Conservation (phyloP, 2,797 vertebrate genomes). For the Sebastes nivosus region DNA sequence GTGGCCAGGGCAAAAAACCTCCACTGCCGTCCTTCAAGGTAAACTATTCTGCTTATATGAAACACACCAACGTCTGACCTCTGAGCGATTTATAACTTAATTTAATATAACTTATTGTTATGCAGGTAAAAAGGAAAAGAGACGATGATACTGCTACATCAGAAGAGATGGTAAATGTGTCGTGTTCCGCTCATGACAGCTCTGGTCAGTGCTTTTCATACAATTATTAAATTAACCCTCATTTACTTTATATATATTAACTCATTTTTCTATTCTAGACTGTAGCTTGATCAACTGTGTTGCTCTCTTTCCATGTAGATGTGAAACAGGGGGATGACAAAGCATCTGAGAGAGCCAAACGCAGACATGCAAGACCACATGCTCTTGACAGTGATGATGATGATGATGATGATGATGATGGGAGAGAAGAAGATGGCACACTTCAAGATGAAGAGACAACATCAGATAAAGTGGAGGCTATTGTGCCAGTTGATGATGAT, state of each 20-base stretch:
- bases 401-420: slow-evolving; percentile 76
- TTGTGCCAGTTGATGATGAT: slow-evolving; percentile 60
- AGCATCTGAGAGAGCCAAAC: slow-evolving; percentile 80
- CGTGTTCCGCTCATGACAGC: slow-evolving; percentile 58
- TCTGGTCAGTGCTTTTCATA: slow-evolving; percentile 49
- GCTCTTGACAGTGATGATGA: slow-evolving; percentile 93
- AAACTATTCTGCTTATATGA: not conserved
- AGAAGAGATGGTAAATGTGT: slow-evolving; percentile 84
- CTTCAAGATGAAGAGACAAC: slow-evolving; percentile 56
- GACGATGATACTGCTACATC: slow-evolving; percentile 77
- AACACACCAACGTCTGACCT: not conserved
- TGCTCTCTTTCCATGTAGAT: slow-evolving; percentile 64
- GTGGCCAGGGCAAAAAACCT: slow-evolving; percentile 85
- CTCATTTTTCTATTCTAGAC: not conserved
- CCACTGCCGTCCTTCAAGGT: slow-evolving; percentile 96
- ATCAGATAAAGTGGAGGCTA: slow-evolving; percentile 74
- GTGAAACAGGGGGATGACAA: slow-evolving; percentile 75
- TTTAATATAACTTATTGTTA: not conserved
- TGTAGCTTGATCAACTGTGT: not conserved
- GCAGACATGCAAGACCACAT: slow-evolving; percentile 89
- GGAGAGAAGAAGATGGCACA: slow-evolving; percentile 82
- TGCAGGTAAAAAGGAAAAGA: slow-evolving; percentile 92
- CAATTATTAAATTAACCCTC: not conserved
- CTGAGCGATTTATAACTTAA: not conserved
- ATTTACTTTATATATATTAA: not conserved